Base-by-base conservation (phyloP, 2,113 vertebrate genomes). In the Bufo gargarizans region DNA sequence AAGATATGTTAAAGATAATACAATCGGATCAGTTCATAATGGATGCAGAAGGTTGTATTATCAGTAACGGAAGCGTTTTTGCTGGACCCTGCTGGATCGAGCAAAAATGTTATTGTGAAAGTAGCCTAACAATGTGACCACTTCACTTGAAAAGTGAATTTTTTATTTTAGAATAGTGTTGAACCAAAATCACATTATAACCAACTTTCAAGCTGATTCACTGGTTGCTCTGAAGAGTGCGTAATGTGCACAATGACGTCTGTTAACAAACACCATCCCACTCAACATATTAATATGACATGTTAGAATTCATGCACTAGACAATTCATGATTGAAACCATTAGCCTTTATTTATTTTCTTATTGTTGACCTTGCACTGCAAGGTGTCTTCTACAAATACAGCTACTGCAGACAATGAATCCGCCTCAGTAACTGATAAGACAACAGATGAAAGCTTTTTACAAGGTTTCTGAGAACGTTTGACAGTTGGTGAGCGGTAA, bases 391-490 rank as follows among this genome's bases (percentile, higher is more conserved):
- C 56, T 19, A 61, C 56, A 45, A 81, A 61, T 81, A 47, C 56
- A 81, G 33, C 56, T 59, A 59, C 3, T 61, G 33, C 56, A 5
- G n/a, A 56, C 78, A 59, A 59, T 81, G 16, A 43, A 81, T 58
- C 13, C 3, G 12, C 22, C 50, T 56, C 10, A 58, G 55, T 80
- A 58, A 80, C 53, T 81, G 22, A 81, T 81, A 61, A 19, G 22
- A 19, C 58, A 81, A 45, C 78, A 81, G 61, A 19, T 81, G 22
- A 59, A 81, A 61, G 78, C n/a, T 59, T 80, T 81, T 80, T n/a
- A 58, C 78, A 45, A 45, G 56, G 33, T 43, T 19, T 45, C n/a
- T 45, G 17, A 81, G 78, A 80, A 43, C 6, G 17, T 43, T 59
- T 80, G 20, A 56, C 43, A 59, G 6, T 14, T 58, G 20, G 53